Base-by-base conservation (phyloP, 2,113 vertebrate genomes). In the Pterophyllum scalare region DNA sequence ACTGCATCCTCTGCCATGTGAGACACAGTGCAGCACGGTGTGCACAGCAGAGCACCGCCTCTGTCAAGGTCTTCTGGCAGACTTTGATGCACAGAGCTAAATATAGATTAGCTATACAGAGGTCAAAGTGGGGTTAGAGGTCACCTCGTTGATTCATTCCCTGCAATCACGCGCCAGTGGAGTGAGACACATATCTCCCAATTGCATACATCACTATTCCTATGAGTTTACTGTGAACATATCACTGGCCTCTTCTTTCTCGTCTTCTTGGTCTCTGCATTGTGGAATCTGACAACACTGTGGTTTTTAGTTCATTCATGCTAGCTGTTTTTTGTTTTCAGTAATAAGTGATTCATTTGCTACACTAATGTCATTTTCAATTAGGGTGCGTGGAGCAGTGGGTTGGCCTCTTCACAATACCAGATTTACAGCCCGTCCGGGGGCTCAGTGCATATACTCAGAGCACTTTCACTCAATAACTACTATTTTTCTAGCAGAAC, bases 21-120 rank as follows among this genome's bases (percentile, higher is more conserved):
- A 90, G 83, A 88, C 80, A 85, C 88, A 89, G 86, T 85, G 86
- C 88, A 92, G 84, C 87, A 85, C 43, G 40, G 67, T 75, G 78
- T 70, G 90, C 43, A 52, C 65, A 31, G 88, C 70, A 77, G 76
- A 92, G 85, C 87, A 33, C 75, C n/a, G 60, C 46, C 75, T 80
- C 80, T 5, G 52, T 86, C 88, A 93, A 91, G 91, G 92, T 85
- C 85, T 52, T 78, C 72, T 46, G 14, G 72, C 31, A 5, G 61
- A 83, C 62, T 77, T 79, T 43, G 0, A 78, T n/a, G 6, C 83
- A 59, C 28, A 0, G 3, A 64, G 87, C 86, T 84, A 31, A 81
- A 90, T 85, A 87, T 90, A 91, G 86, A 91, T 87, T 87, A 56
- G 22, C 64, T 67, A 67, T 15, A 46, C 17, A 46, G 80, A 54